Percentiles rank a stretch among this genome's conserved stretches.
These are phyloP conservation scores for Sesia apiformis DNA, from an alignment of 2,888 invertebrate species.

Conservation along the genomic window DNA sequence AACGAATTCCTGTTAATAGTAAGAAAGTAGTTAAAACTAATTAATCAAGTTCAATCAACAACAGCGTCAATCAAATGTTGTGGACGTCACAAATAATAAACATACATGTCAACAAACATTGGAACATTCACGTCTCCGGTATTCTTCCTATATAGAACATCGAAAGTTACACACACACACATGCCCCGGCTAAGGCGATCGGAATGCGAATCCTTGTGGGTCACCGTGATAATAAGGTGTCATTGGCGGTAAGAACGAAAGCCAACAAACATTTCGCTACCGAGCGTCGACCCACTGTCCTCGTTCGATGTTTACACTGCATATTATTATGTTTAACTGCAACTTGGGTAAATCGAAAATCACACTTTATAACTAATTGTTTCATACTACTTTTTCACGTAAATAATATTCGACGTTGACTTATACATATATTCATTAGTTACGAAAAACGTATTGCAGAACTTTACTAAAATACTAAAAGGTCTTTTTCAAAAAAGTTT, in stretches of 20 bases:
- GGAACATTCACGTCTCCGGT: too few species aligned
- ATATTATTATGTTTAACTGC: slow-evolving; percentile 38
- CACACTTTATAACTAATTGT: neutral
- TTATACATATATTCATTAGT: too few species aligned
- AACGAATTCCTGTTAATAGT: too few species aligned
- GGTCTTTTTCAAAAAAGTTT: too few species aligned
- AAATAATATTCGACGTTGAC: too few species aligned
- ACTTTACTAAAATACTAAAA: too few species aligned
- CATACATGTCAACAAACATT: too few species aligned
- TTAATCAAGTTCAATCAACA: too few species aligned
- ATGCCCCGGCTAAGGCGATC: slow-evolving; percentile 16
- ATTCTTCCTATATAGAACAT: neutral
- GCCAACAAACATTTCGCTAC: slow-evolving; percentile 41
- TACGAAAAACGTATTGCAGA: too few species aligned
- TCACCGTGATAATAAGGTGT: slow-evolving; percentile 41
- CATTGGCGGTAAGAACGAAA: slow-evolving; percentile 42
- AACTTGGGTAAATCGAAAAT: neutral
- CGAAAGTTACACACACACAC: neutral
- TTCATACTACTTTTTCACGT: neutral
- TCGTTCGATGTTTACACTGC: slow-evolving; percentile 25
- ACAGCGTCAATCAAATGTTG: too few species aligned
- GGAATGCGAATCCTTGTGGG: slow-evolving; percentile 61
- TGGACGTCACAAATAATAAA: too few species aligned
- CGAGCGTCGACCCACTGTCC: slow-evolving; percentile 51
- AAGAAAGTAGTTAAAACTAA: too few species aligned